Evolutionary conservation across 2,888 invertebrate species (phyloP), one percentile per base, ranked within the genome.

Genomic region (Lepidocyrtoides sp.): DNA sequence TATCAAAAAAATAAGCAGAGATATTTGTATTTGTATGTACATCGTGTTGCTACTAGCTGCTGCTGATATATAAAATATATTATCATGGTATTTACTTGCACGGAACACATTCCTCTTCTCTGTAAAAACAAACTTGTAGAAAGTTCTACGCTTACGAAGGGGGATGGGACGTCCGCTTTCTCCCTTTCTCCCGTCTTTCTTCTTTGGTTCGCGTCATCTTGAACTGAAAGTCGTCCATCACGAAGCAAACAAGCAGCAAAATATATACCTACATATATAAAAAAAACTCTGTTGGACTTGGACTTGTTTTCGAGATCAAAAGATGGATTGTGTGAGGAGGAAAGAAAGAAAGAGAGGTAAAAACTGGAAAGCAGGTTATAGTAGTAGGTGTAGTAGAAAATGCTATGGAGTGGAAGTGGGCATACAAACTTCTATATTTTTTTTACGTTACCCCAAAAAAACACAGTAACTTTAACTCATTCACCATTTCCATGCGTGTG

Each of bases 301-400:
- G 85, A 90, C 90, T 90, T 90, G 85, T 85, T 90, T 83, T 63
- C 51, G 20, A 85, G 85, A 85, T 90, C 85, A 85, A 90, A 90
- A 90, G 90, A 90, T 90, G 90, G 90, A 90, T 90, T 90, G 90
- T 90, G 85, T 75, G n/a, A n/a, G n/a, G n/a, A n/a, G n/a, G n/a
- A n/a, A n/a, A n/a, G n/a, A n/a, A n/a, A n/a, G n/a, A n/a, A n/a
- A n/a, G 69, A 48, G 83, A 83, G 20, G 77, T 51, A 48, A 79
- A 88, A 77, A 17, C 54, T 41, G 69, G n/a, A 87, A 83, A 75
- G 57, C 14, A 23, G 20, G 20, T 60, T 60, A 10, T 10, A 54
- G 54, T 54, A 10, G 54, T 14, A 3, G 54, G 14, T 54, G 41
- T 7, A 7, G 41, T 10, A 41, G 41, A 10, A 10, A 41, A 7